Percentiles rank a stretch among this genome's conserved stretches.
Evolutionary conservation across 1,140 invertebrate species (phyloP).

Genomic region (Neodiprion lecontei): DNA sequence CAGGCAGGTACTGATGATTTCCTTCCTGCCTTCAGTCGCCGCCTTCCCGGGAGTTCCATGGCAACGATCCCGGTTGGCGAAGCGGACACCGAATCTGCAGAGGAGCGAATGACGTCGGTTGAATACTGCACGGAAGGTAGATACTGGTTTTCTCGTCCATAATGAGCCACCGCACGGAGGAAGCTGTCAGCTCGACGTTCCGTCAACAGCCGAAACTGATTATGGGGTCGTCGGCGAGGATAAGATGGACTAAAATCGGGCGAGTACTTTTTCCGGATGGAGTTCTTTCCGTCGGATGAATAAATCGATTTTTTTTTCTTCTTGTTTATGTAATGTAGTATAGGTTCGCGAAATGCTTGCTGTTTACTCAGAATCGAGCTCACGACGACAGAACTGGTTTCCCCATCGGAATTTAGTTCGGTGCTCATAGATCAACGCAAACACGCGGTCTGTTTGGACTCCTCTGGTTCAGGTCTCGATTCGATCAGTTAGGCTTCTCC

Average conservation of each 20-base stretch:
- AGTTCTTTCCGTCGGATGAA: not conserved
- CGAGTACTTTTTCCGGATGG: slow-evolving; percentile 19
- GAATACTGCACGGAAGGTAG: slow-evolving; percentile 40
- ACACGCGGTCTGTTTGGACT: too few species aligned
- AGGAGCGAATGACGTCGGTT: slow-evolving; percentile 36
- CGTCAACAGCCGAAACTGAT: slow-evolving; percentile 14
- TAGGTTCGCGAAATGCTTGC: too few species aligned
- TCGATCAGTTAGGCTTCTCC: too few species aligned
- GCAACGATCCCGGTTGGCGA: not conserved
- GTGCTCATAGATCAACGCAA: too few species aligned
- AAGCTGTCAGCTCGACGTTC: slow-evolving; percentile 10
- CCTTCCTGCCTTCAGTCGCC: slow-evolving; percentile 37
- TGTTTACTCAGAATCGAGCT: too few species aligned
- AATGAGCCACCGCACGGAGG: not conserved
- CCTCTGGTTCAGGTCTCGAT: too few species aligned
- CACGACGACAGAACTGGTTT: too few species aligned
- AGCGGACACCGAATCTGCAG: slow-evolving; percentile 22
- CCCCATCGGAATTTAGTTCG: too few species aligned
- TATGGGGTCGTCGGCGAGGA: not conserved
- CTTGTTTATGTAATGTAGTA: not conserved
- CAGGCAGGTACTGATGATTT: slow-evolving; percentile 51
- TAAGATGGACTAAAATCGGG: not conserved
- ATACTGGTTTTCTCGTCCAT: slow-evolving; percentile 24
- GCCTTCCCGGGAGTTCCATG: not conserved
- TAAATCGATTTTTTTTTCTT: not conserved